phyloP scores from a whole-genome alignment of 2,797 vertebrate species.

The Sebastes taczanowskii region DNA sequence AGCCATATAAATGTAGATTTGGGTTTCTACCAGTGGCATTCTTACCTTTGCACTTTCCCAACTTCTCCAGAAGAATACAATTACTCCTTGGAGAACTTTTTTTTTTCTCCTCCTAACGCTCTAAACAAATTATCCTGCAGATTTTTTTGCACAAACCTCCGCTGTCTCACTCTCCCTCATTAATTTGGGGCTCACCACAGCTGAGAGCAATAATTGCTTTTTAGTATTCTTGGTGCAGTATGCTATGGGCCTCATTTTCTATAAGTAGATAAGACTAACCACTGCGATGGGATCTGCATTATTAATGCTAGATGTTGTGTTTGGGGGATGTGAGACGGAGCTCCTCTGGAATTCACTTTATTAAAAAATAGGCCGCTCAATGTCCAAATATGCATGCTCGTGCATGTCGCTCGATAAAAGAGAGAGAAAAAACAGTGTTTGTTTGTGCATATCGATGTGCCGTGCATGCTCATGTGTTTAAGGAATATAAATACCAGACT shows the following conservation, averaged over 20 bases:
- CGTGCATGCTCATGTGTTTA: conserved; percentile 2
- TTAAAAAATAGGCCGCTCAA: conserved; percentile 53
- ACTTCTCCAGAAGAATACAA: conserved; percentile 43
- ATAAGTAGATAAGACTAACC: conserved; percentile 69
- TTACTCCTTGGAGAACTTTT: conserved; percentile 27
- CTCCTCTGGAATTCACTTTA: conserved; percentile 43
- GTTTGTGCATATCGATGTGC: neutral
- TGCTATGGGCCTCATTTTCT: conserved; percentile 69
- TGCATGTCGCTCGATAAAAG: conserved; percentile 14
- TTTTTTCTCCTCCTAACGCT: conserved; percentile 6
- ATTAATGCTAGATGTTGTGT: conserved; percentile 67
- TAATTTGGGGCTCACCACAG: conserved; percentile 81
- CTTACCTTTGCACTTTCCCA: conserved; percentile 51
- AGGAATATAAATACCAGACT: conserved; percentile 38
- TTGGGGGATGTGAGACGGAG: conserved; percentile 37
- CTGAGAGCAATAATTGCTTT: conserved; percentile 81
- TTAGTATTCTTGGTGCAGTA: conserved; percentile 74
- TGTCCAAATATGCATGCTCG: conserved; percentile 26
- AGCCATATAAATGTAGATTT: conserved; percentile 3
- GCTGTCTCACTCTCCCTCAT: conserved; percentile 62
- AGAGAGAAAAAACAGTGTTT: neutral
- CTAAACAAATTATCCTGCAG: conserved; percentile 60
- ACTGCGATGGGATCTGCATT: conserved; percentile 69
- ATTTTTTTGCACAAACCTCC: conserved; percentile 40
- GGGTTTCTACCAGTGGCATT: neutral